Evolutionary conservation across 2,888 invertebrate species (phyloP), one percentile per base, ranked within the genome.

Genomic region (Papilio gigon): DNA sequence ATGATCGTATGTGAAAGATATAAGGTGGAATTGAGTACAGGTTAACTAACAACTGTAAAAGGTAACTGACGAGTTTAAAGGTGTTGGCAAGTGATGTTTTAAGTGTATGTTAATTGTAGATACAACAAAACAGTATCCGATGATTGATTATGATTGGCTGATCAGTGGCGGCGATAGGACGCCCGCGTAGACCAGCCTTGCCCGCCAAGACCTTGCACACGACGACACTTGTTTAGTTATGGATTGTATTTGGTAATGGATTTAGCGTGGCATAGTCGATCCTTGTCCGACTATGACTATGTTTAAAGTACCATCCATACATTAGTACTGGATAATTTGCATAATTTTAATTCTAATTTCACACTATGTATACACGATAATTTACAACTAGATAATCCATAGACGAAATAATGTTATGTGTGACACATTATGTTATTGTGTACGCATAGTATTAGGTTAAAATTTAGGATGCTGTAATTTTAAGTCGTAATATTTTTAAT

Each of bases 101-200:
- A 88, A 79, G 75, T 89, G 88, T 90, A 83, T 90, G 80, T 90
- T 91, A 90, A 90, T 92, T 92, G 85, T 92, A 92, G 92, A 92
- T 92, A 85, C 91, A 86, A 86, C 88, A 79, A 92, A 92, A 91
- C 90, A 92, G 84, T 89, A 87, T 88, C 91, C 91, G 90, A 91
- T 92, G 91, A 86, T 92, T 89, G 92, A 92, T 91, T 92, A 91
- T 90, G 92, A 92, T 90, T 92, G 92, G 92, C 92, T 92, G 87
- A 85, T 92, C 78, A 84, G 83, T 90, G 89, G 87, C 88, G 86
- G 83, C 85, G 90, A 89, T 79, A 84, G 87, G 73, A 78, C 90
- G 71, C 75, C 89, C 71, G 79, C 87, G 78, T 86, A 89, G 90
- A 84, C 82, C 81, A 78, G 84, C 84, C 78, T 79, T 80, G 80